phyloP scores from a whole-genome alignment of 2,113 vertebrate species.

The Mus spicilegus region DNA sequence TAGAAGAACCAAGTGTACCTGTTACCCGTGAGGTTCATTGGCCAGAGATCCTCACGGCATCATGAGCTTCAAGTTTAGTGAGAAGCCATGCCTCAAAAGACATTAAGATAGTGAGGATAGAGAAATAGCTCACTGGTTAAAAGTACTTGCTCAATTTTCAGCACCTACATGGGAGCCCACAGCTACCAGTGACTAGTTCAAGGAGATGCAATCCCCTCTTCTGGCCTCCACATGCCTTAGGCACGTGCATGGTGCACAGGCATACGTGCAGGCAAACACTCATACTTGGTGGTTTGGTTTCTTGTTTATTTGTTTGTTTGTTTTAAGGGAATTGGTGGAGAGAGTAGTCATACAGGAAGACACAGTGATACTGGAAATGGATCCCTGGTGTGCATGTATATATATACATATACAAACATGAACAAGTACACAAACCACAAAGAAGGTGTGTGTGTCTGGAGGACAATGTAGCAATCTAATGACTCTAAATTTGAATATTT shows the following conservation, averaged over 20 bases:
- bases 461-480: not conserved
- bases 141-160: not conserved
- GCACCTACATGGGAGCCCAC: not conserved
- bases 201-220: not conserved
- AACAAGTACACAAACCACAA: not conserved
- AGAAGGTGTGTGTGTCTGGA: too few relatives aligned
- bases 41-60: not conserved
- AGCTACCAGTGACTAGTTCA: not conserved
- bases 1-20: too few relatives aligned
- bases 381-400: not conserved
- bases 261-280: not conserved
- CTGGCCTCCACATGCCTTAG: not conserved
- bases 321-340: not conserved
- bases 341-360: not conserved
- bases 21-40: not conserved
- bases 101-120: not conserved
- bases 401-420: too few relatives aligned
- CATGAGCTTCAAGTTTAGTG: too few relatives aligned
- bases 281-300: too few relatives aligned
- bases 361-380: not conserved
- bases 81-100: not conserved
- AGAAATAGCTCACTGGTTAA: not conserved
- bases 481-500: not conserved
- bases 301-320: not conserved
- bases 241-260: not conserved